These are phyloP conservation scores for Astropecten irregularis DNA, from an alignment of 53 echinoderm and acorn worm genomes.

Conservation along the genomic window DNA sequence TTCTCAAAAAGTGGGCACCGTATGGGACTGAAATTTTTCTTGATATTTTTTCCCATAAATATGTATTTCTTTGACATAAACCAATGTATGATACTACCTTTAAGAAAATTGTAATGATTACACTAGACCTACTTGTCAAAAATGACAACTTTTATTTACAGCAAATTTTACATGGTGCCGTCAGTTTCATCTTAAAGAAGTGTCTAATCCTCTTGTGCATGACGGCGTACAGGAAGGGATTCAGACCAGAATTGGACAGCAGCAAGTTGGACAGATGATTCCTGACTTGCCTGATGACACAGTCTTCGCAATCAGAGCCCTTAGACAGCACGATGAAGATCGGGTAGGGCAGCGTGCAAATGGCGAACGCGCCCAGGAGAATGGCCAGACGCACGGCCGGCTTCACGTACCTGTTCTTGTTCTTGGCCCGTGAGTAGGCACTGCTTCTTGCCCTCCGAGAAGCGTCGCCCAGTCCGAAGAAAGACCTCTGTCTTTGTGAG, in stretches of 20 bases:
- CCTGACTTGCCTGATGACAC: slow-evolving; percentile 13
- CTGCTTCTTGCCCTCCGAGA: not conserved
- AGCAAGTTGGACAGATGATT: slow-evolving; percentile 35
- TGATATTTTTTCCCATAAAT: too few relatives aligned
- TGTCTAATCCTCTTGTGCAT: slow-evolving; percentile 49
- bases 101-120: too few relatives aligned
- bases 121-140: too few relatives aligned
- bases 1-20: too few relatives aligned
- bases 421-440: not conserved
- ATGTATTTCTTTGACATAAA: too few relatives aligned
- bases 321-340: slow-evolving; percentile 41
- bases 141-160: not conserved
- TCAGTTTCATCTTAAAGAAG: slow-evolving; percentile 28
- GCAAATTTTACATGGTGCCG: not conserved
- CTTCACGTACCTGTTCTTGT: slow-evolving; percentile 22
- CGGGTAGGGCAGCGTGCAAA: slow-evolving; percentile 56
- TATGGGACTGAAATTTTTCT: too few relatives aligned
- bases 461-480: slow-evolving; percentile 40
- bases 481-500: slow-evolving; percentile 24
- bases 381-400: slow-evolving; percentile 40
- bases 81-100: too few relatives aligned
- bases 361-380: slow-evolving; percentile 24
- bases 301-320: slow-evolving; percentile 28
- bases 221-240: slow-evolving; percentile 53
- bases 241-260: slow-evolving; percentile 49